Conservation (phyloP, 2,113 vertebrate species). For the Erythrolamprus reginae region DNA sequence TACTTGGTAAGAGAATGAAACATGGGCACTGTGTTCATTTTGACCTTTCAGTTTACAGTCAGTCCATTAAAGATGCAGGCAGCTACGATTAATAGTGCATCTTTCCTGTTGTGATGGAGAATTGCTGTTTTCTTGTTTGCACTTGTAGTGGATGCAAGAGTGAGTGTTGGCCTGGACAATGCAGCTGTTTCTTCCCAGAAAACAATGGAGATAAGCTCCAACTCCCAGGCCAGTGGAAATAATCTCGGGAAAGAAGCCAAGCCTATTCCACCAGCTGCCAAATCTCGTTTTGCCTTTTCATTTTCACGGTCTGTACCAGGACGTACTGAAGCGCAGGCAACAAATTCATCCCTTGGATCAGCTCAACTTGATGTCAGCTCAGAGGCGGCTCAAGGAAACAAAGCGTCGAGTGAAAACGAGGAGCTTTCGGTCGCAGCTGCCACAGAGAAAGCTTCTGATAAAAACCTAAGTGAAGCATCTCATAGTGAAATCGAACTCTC, state of each 20-base stretch:
- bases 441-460: neutral
- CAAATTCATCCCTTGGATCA: conserved; percentile 33
- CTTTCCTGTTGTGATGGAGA: conserved; percentile 44
- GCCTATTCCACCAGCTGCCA: conserved; percentile 51
- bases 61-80: neutral
- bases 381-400: conserved; percentile 12
- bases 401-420: conserved; percentile 43
- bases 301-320: conserved; percentile 70
- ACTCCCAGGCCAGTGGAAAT: conserved; percentile 43
- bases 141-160: conserved; percentile 68
- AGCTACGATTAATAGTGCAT: conserved; percentile 30
- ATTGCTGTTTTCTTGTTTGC: conserved; percentile 55
- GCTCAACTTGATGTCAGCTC: conserved; percentile 49
- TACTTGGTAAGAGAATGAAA: neutral
- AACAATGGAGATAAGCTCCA: conserved; percentile 47
- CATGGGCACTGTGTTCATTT: neutral
- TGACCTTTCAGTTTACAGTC: conserved; percentile 8
- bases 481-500: neutral
- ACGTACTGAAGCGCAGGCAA: conserved; percentile 55
- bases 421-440: conserved; percentile 37
- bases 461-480: conserved; percentile 29
- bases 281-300: conserved; percentile 57
- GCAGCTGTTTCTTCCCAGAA: conserved; percentile 49
- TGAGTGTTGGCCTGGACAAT: conserved; percentile 54
- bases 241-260: conserved; percentile 62